phyloP scores from a whole-genome alignment of 2,113 vertebrate species.

The Neolamprologus tretocephalus region DNA sequence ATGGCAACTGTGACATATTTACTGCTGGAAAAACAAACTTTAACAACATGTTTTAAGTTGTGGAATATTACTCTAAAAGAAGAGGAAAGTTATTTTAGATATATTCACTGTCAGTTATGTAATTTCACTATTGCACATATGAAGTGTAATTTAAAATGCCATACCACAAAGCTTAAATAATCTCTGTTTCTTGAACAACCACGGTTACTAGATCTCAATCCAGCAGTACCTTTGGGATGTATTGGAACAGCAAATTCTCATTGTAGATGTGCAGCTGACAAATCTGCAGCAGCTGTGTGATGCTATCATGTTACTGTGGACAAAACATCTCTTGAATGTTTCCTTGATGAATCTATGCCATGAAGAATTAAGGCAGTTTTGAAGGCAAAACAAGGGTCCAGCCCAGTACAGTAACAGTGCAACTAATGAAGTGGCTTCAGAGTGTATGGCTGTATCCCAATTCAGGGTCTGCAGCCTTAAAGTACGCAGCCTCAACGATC shows the following conservation, averaged over 20 bases:
- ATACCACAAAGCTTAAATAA: not conserved
- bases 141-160: rapidly evolving
- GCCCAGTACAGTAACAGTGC: not conserved
- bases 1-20: not conserved
- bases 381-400: not conserved
- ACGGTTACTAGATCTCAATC: rapidly evolving
- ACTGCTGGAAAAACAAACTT: not conserved
- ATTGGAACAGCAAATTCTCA: not conserved
- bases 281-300: not conserved
- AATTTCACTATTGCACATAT: not conserved
- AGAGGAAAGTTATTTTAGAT: not conserved
- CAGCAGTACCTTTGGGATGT: not conserved
- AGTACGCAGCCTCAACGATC: no score
- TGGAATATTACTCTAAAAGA: not conserved
- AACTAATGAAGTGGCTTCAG: not conserved
- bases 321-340: not conserved
- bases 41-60: not conserved
- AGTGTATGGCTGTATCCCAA: no score
- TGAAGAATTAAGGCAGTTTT: not conserved
- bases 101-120: not conserved
- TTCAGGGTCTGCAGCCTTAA: no score
- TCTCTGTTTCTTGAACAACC: not conserved
- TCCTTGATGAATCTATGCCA: not conserved
- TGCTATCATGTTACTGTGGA: rapidly evolving
- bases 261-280: not conserved